These are phyloP conservation scores for Rattus rattus DNA, from an alignment of 2,113 vertebrate species.

Conservation along the genomic window DNA sequence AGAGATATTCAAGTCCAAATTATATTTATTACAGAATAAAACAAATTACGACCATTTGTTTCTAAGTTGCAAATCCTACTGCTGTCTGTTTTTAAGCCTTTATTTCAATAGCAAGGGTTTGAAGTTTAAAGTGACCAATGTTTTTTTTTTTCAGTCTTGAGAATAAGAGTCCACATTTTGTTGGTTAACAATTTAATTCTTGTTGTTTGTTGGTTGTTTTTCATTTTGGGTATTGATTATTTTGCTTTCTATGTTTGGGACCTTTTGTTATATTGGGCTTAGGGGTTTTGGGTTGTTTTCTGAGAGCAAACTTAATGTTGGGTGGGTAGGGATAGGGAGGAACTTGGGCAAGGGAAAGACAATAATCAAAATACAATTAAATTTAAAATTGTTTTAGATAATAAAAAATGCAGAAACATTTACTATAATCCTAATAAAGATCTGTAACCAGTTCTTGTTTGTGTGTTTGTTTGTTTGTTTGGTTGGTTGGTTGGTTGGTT, in stretches of 20 bases:
- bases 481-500: too few relatives aligned
- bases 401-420: not conserved
- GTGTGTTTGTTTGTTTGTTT: not conserved
- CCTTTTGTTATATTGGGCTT: not conserved
- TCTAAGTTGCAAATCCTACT: not conserved
- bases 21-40: not conserved
- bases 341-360: not conserved
- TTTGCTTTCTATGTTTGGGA: not conserved
- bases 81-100: not conserved
- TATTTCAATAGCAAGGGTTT: not conserved
- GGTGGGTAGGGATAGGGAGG: not conserved
- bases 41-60: not conserved
- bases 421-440: not conserved
- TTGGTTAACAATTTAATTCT: not conserved
- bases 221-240: not conserved
- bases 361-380: not conserved
- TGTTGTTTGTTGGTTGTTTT: not conserved
- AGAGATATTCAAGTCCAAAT: not conserved
- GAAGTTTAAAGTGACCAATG: not conserved
- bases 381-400: not conserved
- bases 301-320: not conserved
- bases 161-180: not conserved
- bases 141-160: not conserved
- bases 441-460: not conserved
- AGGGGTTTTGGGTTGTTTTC: not conserved